These are phyloP conservation scores for Cerastis leucographa DNA, from an alignment of 2,888 invertebrate genomes.

Conservation along the genomic window DNA sequence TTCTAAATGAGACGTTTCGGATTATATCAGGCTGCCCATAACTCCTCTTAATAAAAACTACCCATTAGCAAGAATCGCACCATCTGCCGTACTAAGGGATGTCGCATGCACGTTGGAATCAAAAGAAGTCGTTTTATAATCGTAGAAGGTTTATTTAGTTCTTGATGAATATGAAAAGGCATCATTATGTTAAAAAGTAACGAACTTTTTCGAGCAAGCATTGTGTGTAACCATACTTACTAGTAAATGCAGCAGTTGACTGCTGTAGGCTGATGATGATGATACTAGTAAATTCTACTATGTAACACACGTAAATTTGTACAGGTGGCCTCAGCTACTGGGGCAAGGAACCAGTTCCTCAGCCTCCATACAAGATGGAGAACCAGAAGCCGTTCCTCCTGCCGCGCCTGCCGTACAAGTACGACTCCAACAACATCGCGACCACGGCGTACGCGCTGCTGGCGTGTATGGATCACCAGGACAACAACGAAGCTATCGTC, in stretches of 20 bases:
- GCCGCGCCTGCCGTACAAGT: conserved; percentile 96
- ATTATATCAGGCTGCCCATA: too few species aligned
- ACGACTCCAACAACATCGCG: conserved; percentile 97
- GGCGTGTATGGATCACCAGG: conserved; percentile 96
- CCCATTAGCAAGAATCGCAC: too few species aligned
- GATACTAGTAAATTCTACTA: neutral
- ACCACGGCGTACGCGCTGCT: conserved; percentile 97
- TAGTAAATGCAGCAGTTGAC: too few species aligned
- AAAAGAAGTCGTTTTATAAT: too few species aligned
- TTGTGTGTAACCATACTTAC: neutral
- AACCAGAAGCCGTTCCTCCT: conserved; percentile 97
- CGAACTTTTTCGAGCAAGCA: neutral
- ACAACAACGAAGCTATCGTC: conserved; percentile 96
- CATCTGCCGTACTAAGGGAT: too few species aligned
- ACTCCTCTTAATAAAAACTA: too few species aligned
- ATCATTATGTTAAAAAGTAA: neutral
- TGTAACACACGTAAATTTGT: neutral
- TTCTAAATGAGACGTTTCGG: too few species aligned
- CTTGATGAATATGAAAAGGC: too few species aligned
- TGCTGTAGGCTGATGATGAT: too few species aligned
- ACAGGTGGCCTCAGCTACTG: conserved; percentile 95
- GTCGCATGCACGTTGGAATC: too few species aligned
- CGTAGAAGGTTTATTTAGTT: too few species aligned
- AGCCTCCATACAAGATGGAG: conserved; percentile 96
- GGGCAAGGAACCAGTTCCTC: conserved; percentile 95